Evolutionary conservation across 2,888 invertebrate species (phyloP), one percentile per base, ranked within the genome.

Genomic region (Argynnis bischoffii): DNA sequence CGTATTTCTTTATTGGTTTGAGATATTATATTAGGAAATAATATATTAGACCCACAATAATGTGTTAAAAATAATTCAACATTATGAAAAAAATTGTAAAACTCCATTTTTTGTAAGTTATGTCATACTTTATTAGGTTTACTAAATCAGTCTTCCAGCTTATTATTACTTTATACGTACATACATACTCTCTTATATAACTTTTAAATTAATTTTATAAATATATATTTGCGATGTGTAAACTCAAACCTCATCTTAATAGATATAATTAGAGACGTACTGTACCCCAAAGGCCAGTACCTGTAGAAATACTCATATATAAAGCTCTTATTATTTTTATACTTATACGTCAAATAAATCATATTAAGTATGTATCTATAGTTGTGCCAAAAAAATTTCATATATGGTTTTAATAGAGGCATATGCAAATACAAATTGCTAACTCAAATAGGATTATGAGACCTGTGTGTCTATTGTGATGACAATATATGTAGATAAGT

Each of bases 221-320:
- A 41, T 8, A 41, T 41, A 41, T 8, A 11, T 11, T 41, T 46
- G 4, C 41, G 48, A 31, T 50, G 46, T 63, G 55, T 65, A 71
- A 74, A 67, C 70, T 75, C 69, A 73, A 70, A 54, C 18, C 11
- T 26, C 31, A 31, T 31, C 11, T 48, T 61, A 15, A 50, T 46
- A 16, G 21, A 21, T 55, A 6, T 55, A 66, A 48, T 31, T 77
- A 79, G 71, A 74, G 73, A 61, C 3, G 76, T 76, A 75, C 78
- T 78, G 76, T 79, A 76, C 77, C 79, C 82, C 82, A 82, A 86
- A 84, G 84, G 87, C 82, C 90, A 84, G 92, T 92, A 90, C 91
- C 92, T 91, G 89, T 88, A 86, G 77, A 83, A 88, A 92, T 92
- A 90, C 92, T 92, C 91, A 75, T 77, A 63, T 65, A 75, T 75